These are phyloP conservation scores for Aradus depressus DNA, from an alignment of 2,888 invertebrate species.

Conservation along the genomic window DNA sequence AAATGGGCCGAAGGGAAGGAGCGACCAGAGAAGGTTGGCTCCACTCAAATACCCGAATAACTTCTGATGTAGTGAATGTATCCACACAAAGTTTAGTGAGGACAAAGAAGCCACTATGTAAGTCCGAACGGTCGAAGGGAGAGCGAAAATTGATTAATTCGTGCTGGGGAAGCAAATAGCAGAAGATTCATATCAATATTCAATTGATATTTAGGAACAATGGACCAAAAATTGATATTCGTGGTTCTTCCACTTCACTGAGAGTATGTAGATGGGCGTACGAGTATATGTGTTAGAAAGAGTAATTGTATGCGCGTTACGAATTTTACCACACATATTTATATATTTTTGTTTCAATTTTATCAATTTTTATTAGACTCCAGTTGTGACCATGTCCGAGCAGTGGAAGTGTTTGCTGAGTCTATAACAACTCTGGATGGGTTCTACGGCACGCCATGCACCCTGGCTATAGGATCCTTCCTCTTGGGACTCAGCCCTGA, in stretches of 20 bases:
- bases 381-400: conserved; percentile 49
- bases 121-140: no score
- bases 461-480: background rate
- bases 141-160: no score
- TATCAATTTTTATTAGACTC: conserved; percentile 39
- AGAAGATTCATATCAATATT: no score
- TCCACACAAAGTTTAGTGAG: no score
- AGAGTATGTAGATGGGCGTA: background rate
- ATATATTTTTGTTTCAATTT: background rate
- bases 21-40: no score
- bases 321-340: background rate
- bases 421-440: conserved; percentile 43
- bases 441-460: conserved; percentile 46
- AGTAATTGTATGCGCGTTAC: background rate
- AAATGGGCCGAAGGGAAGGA: no score
- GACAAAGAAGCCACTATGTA: no score
- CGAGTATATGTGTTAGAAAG: background rate
- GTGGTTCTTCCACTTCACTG: background rate
- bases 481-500: conserved; percentile 13
- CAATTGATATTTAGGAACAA: no score
- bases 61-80: no score
- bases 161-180: no score
- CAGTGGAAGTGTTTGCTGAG: conserved; percentile 48
- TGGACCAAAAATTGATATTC: background rate
- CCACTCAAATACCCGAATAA: no score